Evolutionary conservation across 1,140 invertebrate genomes (phyloP).

Genomic region (Diabrotica virgifera): DNA sequence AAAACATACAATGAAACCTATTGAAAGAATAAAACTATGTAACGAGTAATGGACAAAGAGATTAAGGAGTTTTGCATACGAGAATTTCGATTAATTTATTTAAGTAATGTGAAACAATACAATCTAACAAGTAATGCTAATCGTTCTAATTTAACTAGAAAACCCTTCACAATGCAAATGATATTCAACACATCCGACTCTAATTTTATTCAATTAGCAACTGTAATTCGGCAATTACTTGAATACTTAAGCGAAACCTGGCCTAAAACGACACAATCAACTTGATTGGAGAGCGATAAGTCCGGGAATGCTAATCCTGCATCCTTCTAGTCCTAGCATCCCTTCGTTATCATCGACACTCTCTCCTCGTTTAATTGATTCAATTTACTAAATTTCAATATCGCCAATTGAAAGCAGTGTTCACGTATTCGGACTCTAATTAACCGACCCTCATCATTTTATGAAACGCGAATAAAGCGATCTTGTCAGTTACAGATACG

Average conservation of each 20-base stretch:
- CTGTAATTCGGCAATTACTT: neutral
- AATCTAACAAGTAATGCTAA: no score
- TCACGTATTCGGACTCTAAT: neutral
- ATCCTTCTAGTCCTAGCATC: neutral
- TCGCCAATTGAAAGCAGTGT: neutral
- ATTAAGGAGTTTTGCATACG: no score
- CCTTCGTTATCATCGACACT: conserved; percentile 1
- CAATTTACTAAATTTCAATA: conserved; percentile 3
- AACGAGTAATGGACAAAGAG: no score
- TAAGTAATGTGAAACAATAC: no score
- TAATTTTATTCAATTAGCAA: neutral
- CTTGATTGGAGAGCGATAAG: conserved; percentile 1
- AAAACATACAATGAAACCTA: no score
- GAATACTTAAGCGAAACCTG: neutral
- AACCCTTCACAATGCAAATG: neutral
- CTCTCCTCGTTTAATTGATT: conserved; percentile 1
- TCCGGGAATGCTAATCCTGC: neutral
- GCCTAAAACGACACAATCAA: conserved; percentile 2
- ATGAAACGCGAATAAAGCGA: neutral
- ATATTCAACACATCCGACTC: neutral
- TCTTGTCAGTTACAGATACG: neutral
- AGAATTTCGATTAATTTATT: no score
- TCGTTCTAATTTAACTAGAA: no score
- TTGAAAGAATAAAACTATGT: no score
- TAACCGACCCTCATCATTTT: neutral